Conservation (phyloP, 2,797 vertebrate genomes). For the Alexandromys oeconomus region DNA sequence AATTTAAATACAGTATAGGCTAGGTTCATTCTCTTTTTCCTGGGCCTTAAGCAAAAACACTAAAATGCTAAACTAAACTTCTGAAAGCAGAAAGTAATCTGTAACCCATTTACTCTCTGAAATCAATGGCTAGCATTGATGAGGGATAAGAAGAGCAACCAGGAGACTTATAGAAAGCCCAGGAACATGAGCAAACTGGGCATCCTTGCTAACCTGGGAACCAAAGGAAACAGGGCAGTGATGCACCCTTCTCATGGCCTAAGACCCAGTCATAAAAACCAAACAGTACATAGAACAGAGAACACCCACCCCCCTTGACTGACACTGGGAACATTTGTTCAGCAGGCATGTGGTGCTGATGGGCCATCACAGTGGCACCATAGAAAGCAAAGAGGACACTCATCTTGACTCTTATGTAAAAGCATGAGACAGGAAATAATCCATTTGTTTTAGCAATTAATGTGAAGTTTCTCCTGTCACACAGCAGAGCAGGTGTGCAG, state of each 20-base stretch:
- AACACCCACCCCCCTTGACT: background rate
- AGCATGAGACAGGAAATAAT: slow-evolving; percentile 33
- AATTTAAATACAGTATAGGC: background rate
- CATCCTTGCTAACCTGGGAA: background rate
- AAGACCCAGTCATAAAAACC: background rate
- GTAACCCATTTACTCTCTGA: slow-evolving; percentile 13
- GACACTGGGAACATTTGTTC: accelerated
- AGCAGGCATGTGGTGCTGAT: background rate
- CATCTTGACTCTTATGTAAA: background rate
- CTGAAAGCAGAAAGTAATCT: background rate
- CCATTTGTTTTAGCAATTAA: slow-evolving; percentile 10
- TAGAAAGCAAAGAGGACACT: background rate
- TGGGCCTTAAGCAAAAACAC: background rate
- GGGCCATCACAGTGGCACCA: background rate
- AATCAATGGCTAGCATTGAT: background rate
- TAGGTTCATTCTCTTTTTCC: background rate
- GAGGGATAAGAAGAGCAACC: background rate
- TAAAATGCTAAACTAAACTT: background rate
- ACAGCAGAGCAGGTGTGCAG: background rate
- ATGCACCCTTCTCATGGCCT: background rate
- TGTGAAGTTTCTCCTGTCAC: background rate
- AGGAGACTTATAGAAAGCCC: background rate
- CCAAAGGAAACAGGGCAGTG: background rate
- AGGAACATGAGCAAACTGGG: background rate
- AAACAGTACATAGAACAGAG: background rate